A percentile compares a stretch with the other conserved stretches of the same genome.
Evolutionary conservation across 2,888 invertebrate species (phyloP).

Genomic region (Steromphala cineraria): DNA sequence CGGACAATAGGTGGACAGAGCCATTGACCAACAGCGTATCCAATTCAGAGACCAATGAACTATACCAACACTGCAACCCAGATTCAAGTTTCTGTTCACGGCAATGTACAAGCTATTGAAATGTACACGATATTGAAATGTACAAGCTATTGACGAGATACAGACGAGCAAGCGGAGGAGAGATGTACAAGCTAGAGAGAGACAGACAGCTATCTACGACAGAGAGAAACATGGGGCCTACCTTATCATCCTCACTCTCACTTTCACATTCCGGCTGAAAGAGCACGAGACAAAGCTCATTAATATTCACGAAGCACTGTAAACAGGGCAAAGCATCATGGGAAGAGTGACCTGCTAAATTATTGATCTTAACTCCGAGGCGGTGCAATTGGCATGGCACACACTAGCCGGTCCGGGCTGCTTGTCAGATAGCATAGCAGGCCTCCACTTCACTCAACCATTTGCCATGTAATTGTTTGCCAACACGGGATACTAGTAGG

Average conservation of each 20-base stretch:
- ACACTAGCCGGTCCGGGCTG: not conserved
- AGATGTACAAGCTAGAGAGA: not conserved
- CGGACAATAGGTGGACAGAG: no score
- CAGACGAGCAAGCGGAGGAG: not conserved
- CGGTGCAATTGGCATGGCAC: constrained; percentile 22
- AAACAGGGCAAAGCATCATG: constrained; percentile 29
- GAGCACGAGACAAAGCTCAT: constrained; percentile 35
- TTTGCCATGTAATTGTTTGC: constrained; percentile 18
- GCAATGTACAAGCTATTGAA: not conserved
- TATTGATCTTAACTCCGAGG: constrained; percentile 23
- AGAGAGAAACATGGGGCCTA: constrained; percentile 42
- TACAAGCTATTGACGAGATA: no score
- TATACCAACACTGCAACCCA: not conserved
- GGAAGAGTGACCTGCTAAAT: constrained; percentile 30
- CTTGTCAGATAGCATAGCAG: not conserved
- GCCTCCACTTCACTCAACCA: constrained; percentile 5
- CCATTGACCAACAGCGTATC: no score
- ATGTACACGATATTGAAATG: no score
- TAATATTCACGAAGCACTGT: constrained; percentile 43
- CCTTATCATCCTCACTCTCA: constrained; percentile 67
- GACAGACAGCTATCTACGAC: constrained; percentile 10
- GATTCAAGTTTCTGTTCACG: constrained; percentile 10
- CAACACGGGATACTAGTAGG: not conserved
- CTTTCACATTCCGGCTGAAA: constrained; percentile 64
- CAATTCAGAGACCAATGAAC: not conserved